These are phyloP conservation scores for Theodoxus fluviatilis DNA, from an alignment of 2,888 invertebrate species.

Conservation along the genomic window DNA sequence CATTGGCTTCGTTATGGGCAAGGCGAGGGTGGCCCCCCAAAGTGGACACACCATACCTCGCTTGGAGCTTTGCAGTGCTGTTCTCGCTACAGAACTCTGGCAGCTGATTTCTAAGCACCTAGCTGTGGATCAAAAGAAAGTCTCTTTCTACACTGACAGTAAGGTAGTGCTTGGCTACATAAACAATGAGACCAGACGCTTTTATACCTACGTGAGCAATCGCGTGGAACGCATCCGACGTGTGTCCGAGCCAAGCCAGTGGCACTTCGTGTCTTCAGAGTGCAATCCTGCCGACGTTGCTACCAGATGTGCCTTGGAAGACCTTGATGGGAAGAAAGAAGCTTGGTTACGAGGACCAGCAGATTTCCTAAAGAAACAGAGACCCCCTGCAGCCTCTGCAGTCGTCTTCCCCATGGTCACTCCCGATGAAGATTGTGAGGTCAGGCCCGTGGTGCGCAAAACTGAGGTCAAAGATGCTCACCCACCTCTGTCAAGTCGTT, in stretches of 20 bases:
- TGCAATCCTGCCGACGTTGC: neutral
- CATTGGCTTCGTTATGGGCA: slow-evolving; percentile 26
- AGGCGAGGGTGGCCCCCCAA: too few relatives aligned
- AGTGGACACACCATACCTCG: neutral
- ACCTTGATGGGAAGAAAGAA: neutral
- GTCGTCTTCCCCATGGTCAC: neutral
- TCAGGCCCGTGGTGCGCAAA: neutral
- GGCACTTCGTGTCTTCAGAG: slow-evolving; percentile 20
- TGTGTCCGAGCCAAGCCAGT: slow-evolving; percentile 25
- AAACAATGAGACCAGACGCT: slow-evolving; percentile 27
- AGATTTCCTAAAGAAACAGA: neutral
- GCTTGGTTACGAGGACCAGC: neutral
- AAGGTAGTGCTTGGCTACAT: slow-evolving; percentile 32
- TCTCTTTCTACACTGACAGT: slow-evolving; percentile 31
- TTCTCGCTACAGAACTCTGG: slow-evolving; percentile 25
- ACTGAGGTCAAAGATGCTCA: neutral
- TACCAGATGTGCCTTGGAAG: neutral
- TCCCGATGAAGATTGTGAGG: neutral
- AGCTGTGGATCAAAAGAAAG: neutral
- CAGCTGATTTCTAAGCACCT: slow-evolving; percentile 13
- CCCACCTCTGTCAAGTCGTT: neutral
- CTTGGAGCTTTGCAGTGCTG: slow-evolving; percentile 28
- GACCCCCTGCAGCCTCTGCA: neutral
- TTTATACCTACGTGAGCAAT: slow-evolving; percentile 31
- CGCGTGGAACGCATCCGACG: slow-evolving; percentile 25